Evolutionary conservation across 1,140 invertebrate genomes (phyloP).

Genomic region (Argopecten irradians): DNA sequence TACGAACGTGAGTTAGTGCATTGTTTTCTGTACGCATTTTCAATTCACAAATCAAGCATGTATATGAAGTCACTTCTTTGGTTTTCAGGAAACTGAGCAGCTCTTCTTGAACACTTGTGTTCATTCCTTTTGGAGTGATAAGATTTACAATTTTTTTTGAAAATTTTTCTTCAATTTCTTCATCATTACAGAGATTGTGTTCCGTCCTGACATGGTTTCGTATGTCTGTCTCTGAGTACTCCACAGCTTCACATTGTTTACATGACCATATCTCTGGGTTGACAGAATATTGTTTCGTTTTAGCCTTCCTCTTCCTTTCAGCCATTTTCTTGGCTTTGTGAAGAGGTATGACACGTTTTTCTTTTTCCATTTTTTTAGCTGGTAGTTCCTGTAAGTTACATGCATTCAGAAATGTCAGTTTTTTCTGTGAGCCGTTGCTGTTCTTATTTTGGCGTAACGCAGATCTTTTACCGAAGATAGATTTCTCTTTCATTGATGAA

Average conservation of each 20-base stretch:
- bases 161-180: not conserved
- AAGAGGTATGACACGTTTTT: not conserved
- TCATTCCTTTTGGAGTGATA: not conserved
- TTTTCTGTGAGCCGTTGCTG: not conserved
- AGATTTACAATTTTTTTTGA: not conserved
- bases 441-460: not conserved
- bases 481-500: not conserved
- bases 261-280: not conserved
- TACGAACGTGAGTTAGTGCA: not conserved
- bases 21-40: not conserved
- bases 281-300: not conserved
- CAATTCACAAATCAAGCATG: not conserved
- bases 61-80: not conserved
- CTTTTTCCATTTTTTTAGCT: not conserved
- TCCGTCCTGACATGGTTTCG: not conserved
- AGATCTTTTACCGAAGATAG: not conserved
- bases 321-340: not conserved
- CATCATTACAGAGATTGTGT: not conserved
- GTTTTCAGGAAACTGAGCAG: not conserved
- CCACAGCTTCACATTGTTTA: not conserved
- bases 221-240: not conserved
- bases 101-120: not conserved
- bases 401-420: not conserved
- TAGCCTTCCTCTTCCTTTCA: not conserved
- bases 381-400: not conserved